Evolutionary conservation across 1,140 invertebrate genomes (phyloP), one percentile per base, ranked within the genome.

Genomic region (Xylocopa sonorina): DNA sequence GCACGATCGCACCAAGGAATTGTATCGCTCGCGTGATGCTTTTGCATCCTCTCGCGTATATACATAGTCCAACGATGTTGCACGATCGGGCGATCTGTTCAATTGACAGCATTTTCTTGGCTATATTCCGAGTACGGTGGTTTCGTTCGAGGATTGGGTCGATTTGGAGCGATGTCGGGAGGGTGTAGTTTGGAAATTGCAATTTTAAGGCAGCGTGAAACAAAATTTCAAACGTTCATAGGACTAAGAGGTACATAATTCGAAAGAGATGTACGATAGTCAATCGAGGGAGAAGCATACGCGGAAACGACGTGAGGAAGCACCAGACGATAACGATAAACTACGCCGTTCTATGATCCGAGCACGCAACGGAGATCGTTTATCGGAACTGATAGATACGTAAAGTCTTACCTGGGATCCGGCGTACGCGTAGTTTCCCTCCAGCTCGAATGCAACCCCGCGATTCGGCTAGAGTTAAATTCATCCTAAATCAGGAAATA

Each of bases 401-500:
- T 62, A 43, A 73, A 63, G 48, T 58, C 68, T 78, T 78, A 16
- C 76, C 34, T 24, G 16, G 55, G 38, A 60, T 67, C 58, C 53
- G 43, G 32, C 46, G 12, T 34, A 24, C 57, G 55, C 27, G n/a
- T n/a, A 16, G 46, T 43, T 64, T 79, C 38, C 57, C 67, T 76
- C 60, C 74, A 24, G 48, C 16, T 50, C n/a, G 60, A 62, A 57
- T 55, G 83, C 71, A 78, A 43, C 60, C 63, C 34, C 55, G 83
- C 81, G 82, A 82, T 82, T 64, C 53, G 53, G 69, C n/a, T 48
- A 24, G 81, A 86, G 85, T 87, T 87, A 87, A 85, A 83, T 87
- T 87, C 86, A 87, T 73, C 85, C 72, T 72, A 87, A 87, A 87
- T 87, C 86, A 87, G 85, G 69, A 87, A 87, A 87, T 87, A 87